Percentiles rank a stretch among this genome's conserved stretches.
phyloP scores from a whole-genome alignment of 2,113 vertebrate species.

The Collichthys lucidus region DNA sequence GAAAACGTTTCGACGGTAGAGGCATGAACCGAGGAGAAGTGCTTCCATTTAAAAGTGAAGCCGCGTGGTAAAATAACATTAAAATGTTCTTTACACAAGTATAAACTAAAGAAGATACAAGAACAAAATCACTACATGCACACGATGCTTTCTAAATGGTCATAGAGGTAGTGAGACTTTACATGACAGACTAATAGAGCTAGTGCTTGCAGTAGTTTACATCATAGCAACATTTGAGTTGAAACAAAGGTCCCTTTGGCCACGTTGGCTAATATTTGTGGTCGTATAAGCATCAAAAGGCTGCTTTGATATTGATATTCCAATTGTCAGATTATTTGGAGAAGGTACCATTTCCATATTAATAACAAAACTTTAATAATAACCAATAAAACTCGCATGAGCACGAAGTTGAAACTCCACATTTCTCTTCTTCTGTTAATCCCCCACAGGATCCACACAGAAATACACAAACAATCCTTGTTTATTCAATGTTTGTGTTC shows the following conservation, averaged over 20 bases:
- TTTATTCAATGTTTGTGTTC: conserved; percentile 10
- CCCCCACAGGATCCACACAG: conserved; percentile 6
- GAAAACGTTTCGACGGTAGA: no score
- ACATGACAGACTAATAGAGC: no score
- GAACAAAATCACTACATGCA: background rate
- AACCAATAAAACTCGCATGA: background rate
- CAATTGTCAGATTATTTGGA: background rate
- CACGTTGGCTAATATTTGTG: background rate
- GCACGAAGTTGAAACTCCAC: background rate
- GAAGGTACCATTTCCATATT: background rate
- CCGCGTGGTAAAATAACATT: background rate
- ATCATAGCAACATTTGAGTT: background rate
- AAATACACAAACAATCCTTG: conserved; percentile 8
- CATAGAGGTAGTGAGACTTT: no score
- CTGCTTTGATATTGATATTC: background rate
- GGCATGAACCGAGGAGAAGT: no score
- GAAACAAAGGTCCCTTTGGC: background rate
- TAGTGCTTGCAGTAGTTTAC: no score
- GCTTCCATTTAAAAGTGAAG: no score
- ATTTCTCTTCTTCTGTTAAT: background rate
- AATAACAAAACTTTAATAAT: background rate
- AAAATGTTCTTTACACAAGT: background rate
- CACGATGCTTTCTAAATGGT: no score
- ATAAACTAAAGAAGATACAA: background rate
- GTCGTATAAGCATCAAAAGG: background rate